phyloP scores from a whole-genome alignment of 2,797 vertebrate genomes.

The Chelonia mydas region DNA sequence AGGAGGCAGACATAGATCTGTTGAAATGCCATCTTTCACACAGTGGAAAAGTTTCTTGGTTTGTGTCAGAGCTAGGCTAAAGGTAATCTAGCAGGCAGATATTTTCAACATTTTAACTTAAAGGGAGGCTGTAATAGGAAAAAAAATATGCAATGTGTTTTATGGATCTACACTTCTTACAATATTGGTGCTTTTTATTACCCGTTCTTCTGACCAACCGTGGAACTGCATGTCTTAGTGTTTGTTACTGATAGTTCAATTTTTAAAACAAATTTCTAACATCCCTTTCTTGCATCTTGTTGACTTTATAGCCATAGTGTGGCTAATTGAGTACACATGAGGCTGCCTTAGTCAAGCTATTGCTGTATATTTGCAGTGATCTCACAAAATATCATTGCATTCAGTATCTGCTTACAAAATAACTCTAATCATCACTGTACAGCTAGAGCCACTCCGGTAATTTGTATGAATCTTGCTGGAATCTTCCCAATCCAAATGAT shows the following conservation, averaged over 20 bases:
- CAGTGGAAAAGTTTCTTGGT: not conserved
- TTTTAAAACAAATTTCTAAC: not conserved
- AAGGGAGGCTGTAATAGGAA: not conserved
- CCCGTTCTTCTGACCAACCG: not conserved
- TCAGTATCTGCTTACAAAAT: not conserved
- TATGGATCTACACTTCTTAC: not conserved
- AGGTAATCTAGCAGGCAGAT: not conserved
- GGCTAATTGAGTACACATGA: not conserved
- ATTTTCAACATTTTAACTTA: not conserved
- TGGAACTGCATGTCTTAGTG: not conserved
- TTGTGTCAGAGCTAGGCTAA: not conserved
- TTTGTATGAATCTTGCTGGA: not conserved
- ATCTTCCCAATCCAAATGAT: not conserved
- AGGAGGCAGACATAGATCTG: not conserved
- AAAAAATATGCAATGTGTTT: not conserved
- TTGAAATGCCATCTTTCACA: fast-evolving
- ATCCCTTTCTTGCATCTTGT: not conserved
- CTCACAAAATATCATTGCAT: not conserved
- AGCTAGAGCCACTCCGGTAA: not conserved
- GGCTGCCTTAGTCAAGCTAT: not conserved
- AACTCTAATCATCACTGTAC: not conserved
- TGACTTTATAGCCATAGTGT: not conserved
- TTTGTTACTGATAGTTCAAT: not conserved
- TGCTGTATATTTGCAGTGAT: not conserved
- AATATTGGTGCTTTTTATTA: not conserved